Conservation (phyloP, 2,797 vertebrate genomes). For the Emydoidea blandingii region DNA sequence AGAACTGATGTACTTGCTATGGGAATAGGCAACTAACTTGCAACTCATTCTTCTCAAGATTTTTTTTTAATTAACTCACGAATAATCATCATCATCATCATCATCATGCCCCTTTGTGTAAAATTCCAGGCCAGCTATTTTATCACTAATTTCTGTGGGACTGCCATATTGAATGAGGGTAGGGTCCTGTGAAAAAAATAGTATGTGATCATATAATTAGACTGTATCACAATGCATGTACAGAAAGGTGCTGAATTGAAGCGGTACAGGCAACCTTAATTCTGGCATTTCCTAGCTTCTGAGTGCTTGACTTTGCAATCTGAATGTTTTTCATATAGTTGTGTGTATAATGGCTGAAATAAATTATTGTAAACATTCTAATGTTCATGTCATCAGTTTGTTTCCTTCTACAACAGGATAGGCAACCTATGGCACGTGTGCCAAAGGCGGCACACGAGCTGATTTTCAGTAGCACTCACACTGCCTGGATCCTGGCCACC, state of each 20-base stretch:
- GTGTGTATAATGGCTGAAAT: neutral
- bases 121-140: too few species aligned
- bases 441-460: too few species aligned
- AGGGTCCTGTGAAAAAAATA: neutral
- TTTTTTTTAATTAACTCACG: neutral
- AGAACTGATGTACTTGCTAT: neutral
- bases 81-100: neutral
- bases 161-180: neutral
- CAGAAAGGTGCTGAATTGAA: neutral
- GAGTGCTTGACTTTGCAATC: neutral
- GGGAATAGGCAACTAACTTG: neutral
- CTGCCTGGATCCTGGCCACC: too few species aligned
- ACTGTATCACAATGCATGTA: neutral
- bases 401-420: neutral
- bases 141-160: neutral
- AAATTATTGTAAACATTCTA: neutral
- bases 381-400: neutral
- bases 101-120: too few species aligned
- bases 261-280: neutral
- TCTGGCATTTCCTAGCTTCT: neutral
- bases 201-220: neutral
- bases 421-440: too few species aligned
- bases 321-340: rapidly evolving
- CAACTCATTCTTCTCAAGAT: neutral
- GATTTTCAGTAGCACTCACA: too few species aligned